Evolutionary conservation across 2,797 vertebrate genomes (phyloP).

Genomic region (Megalops cyprinoides): DNA sequence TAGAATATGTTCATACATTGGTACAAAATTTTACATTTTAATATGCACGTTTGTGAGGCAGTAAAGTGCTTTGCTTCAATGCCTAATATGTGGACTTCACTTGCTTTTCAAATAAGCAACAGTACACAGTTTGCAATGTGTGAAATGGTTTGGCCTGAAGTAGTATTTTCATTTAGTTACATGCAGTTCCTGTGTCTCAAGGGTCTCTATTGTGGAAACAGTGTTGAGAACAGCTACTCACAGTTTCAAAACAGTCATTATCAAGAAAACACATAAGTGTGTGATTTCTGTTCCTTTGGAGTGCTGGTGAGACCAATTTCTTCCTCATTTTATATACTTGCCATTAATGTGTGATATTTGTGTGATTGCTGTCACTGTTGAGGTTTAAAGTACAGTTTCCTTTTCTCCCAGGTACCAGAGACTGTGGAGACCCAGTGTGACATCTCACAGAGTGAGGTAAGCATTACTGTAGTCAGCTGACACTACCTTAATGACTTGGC

Average conservation of each 20-base stretch:
- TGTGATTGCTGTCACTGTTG: background rate
- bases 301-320: background rate
- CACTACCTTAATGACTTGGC: background rate
- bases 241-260: background rate
- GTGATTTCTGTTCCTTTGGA: constrained; percentile 31
- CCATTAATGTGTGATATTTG: no score
- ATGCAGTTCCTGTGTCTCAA: no score
- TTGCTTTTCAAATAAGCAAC: background rate
- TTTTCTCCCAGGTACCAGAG: constrained; percentile 78
- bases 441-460: constrained; percentile 77
- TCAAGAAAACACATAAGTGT: background rate
- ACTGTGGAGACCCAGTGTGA: constrained; percentile 78
- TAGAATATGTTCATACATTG: background rate
- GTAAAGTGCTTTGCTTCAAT: background rate
- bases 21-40: no score
- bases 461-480: background rate
- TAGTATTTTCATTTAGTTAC: no score
- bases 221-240: background rate
- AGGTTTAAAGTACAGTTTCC: constrained; percentile 65
- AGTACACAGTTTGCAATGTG: background rate
- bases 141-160: no score
- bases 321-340: no score
- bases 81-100: background rate
- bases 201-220: no score
- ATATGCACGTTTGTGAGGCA: no score